Evolutionary conservation across 1,140 invertebrate species (phyloP).

Genomic region (Galleria mellonella): DNA sequence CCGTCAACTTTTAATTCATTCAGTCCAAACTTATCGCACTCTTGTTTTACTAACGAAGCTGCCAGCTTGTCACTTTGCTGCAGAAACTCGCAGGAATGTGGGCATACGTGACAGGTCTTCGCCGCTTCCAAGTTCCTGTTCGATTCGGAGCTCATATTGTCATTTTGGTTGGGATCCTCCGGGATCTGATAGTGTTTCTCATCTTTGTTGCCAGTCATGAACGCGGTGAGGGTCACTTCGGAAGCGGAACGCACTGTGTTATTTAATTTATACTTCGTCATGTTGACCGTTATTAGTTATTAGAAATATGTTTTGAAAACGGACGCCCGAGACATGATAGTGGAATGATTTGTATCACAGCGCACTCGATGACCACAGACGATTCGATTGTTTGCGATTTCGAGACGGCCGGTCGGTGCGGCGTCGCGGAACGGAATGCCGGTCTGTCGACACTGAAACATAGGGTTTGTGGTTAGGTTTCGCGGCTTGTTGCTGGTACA

Average conservation of each 20-base stretch:
- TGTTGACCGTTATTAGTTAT: constrained; percentile 16
- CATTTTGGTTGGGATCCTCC: constrained; percentile 39
- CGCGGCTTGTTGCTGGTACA: too few relatives aligned
- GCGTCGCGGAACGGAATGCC: too few relatives aligned
- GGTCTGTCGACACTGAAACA: too few relatives aligned
- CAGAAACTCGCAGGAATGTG: constrained; percentile 39
- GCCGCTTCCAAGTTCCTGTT: constrained; percentile 29
- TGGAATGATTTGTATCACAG: background rate
- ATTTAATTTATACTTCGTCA: constrained; percentile 72
- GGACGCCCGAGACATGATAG: constrained; percentile 49
- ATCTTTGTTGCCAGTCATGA: constrained; percentile 47
- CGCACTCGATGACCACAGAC: constrained; percentile 13
- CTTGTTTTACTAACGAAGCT: constrained; percentile 37
- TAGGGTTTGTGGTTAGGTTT: too few relatives aligned
- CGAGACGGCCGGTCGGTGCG: too few relatives aligned
- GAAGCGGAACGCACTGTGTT: constrained; percentile 50
- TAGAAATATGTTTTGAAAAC: constrained; percentile 42
- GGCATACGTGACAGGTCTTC: constrained; percentile 37
- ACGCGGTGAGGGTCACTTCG: constrained; percentile 67
- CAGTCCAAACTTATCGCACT: constrained; percentile 45
- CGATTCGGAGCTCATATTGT: constrained; percentile 26
- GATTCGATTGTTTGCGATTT: constrained; percentile 3
- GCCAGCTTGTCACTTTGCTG: constrained; percentile 36
- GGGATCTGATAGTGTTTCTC: constrained; percentile 31
- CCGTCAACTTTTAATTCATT: constrained; percentile 52